phyloP scores from a whole-genome alignment of 2,113 vertebrate species.

The Archilochus colubris region DNA sequence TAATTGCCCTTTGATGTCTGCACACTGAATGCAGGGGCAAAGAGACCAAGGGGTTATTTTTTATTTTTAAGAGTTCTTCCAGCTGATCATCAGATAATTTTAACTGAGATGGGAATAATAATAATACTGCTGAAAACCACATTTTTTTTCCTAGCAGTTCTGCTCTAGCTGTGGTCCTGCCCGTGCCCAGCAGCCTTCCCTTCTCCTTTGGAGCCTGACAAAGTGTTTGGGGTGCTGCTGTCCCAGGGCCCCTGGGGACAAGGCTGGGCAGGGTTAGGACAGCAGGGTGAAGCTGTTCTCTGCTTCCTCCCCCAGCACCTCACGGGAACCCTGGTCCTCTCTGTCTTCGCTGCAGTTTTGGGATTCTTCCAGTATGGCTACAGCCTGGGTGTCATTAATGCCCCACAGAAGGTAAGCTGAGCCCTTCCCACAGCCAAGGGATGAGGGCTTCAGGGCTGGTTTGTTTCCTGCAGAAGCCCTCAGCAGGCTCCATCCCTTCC shows the following conservation, averaged over 20 bases:
- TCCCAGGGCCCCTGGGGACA: neutral
- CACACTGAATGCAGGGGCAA: neutral
- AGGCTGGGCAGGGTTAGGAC: neutral
- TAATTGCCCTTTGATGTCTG: neutral
- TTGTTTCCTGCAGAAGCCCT: neutral
- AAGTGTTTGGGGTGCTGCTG: neutral
- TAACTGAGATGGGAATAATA: neutral
- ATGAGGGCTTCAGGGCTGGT: neutral
- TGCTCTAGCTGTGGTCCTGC: neutral
- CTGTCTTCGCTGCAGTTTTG: conserved; percentile 86
- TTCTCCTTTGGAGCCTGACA: neutral
- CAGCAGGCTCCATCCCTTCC: neutral
- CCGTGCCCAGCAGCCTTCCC: too few species aligned
- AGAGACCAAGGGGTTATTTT: neutral
- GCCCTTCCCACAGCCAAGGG: neutral
- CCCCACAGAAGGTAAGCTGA: conserved; percentile 88
- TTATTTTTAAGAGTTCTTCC: neutral
- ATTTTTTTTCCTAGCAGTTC: neutral
- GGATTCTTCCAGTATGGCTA: conserved; percentile 95
- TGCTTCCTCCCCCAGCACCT: conserved; percentile 76
- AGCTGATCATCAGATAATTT: neutral
- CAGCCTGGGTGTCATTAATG: conserved; percentile 93
- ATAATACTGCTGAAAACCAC: neutral
- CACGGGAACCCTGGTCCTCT: conserved; percentile 83
- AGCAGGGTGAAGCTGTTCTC: neutral